phyloP scores from a whole-genome alignment of 2,888 invertebrate genomes.

The Patella pellucida region DNA sequence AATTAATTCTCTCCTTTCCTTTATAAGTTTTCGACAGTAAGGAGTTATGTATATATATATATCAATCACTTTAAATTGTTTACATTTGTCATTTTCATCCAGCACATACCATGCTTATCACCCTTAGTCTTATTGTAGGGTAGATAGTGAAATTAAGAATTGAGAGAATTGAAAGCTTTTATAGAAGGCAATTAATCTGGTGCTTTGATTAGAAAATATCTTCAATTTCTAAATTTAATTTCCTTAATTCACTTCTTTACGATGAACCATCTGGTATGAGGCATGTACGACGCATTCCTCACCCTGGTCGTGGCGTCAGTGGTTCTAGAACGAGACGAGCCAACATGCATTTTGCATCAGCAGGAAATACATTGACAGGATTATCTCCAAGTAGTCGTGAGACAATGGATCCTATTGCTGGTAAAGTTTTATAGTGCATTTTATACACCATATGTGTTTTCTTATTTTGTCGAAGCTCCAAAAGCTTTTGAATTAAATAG shows the following conservation, averaged over 20 bases:
- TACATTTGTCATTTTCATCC: too few relatives aligned
- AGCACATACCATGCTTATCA: too few relatives aligned
- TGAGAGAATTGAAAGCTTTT: too few relatives aligned
- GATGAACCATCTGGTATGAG: constrained; percentile 85
- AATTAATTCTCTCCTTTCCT: too few relatives aligned
- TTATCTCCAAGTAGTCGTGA: constrained; percentile 91
- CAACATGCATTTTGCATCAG: constrained; percentile 95
- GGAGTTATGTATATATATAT: too few relatives aligned
- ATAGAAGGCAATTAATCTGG: background rate
- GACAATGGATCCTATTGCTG: constrained; percentile 94
- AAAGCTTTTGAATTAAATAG: background rate
- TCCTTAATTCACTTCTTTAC: constrained; percentile 71
- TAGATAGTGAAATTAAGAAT: too few relatives aligned
- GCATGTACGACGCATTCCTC: constrained; percentile 84
- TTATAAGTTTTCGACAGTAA: too few relatives aligned
- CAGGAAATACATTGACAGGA: constrained; percentile 82
- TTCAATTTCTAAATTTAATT: constrained; percentile 15
- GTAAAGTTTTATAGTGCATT: constrained; percentile 37
- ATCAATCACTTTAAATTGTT: too few relatives aligned
- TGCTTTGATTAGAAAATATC: background rate
- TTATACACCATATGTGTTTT: background rate
- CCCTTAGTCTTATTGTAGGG: too few relatives aligned
- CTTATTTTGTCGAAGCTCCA: too few relatives aligned
- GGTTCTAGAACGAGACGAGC: constrained; percentile 85
- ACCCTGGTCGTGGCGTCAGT: constrained; percentile 80